phyloP scores from a whole-genome alignment of 2,113 vertebrate species.

The Charina bottae region DNA sequence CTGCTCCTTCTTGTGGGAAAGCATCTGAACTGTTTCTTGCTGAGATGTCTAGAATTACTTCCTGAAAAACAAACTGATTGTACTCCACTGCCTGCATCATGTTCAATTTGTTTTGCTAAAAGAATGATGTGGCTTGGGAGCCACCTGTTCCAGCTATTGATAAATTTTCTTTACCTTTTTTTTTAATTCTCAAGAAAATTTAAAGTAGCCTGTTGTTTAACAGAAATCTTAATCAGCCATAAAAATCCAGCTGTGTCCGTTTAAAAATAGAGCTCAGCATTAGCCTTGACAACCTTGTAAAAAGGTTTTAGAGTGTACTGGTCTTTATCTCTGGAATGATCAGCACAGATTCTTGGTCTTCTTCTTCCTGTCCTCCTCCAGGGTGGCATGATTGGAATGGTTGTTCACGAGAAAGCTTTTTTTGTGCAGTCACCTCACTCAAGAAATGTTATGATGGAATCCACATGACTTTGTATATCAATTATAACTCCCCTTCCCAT shows the following conservation, averaged over 20 bases:
- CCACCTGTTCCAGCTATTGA: slow-evolving; percentile 35
- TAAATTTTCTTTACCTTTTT: slow-evolving; percentile 20
- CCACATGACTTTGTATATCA: not conserved
- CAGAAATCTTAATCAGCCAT: slow-evolving; percentile 38
- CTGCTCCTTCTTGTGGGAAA: slow-evolving; percentile 19
- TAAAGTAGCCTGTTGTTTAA: slow-evolving; percentile 34
- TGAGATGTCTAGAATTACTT: slow-evolving; percentile 36
- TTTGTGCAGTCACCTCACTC: not conserved
- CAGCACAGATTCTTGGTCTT: not conserved
- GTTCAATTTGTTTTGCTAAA: slow-evolving; percentile 26
- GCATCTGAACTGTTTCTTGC: slow-evolving; percentile 11
- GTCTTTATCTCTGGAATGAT: not conserved
- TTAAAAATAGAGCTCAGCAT: slow-evolving; percentile 20
- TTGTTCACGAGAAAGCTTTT: not conserved
- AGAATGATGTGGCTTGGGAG: slow-evolving; percentile 9
- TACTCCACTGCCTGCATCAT: not conserved
- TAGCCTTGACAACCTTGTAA: not conserved
- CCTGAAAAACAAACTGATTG: slow-evolving; percentile 27
- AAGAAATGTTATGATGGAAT: not conserved
- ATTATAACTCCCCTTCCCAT: not conserved
- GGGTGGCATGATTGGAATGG: not conserved
- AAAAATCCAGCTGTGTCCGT: slow-evolving; percentile 31
- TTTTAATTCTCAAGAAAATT: slow-evolving; percentile 19
- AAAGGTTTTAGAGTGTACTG: slow-evolving; percentile 3
- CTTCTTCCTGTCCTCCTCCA: not conserved